phyloP scores from a whole-genome alignment of 2,888 invertebrate genomes.

The Oasisia sp. region DNA sequence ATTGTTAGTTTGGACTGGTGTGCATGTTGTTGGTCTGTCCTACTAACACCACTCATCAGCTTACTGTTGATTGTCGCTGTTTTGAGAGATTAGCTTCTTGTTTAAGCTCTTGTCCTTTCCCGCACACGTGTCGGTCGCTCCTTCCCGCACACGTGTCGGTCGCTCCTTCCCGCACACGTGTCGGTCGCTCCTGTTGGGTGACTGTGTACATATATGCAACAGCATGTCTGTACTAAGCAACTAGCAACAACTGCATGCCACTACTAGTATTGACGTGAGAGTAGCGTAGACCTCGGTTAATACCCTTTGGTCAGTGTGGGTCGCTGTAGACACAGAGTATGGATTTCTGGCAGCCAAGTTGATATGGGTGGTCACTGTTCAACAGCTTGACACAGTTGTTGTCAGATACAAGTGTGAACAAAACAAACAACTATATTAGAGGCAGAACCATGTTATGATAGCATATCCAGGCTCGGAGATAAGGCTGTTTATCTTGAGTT shows the following conservation, averaged over 20 bases:
- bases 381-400: neutral
- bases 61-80: neutral
- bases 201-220: neutral
- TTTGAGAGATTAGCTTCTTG: neutral
- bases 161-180: neutral
- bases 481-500: neutral
- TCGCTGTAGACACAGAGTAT: neutral
- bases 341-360: neutral
- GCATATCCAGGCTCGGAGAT: neutral
- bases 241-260: neutral
- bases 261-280: neutral
- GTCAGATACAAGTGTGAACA: neutral
- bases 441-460: neutral
- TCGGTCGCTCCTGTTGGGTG: neutral
- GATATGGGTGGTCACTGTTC: neutral
- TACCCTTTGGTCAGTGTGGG: neutral
- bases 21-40: neutral
- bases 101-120: neutral
- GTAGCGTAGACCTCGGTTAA: neutral
- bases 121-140: too few species aligned
- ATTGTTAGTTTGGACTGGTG: neutral
- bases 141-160: neutral
- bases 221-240: neutral
- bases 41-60: conserved; percentile 1
- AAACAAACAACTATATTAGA: neutral